Conservation (phyloP, 2,797 vertebrate genomes). For the Halcyon leucocephala region DNA sequence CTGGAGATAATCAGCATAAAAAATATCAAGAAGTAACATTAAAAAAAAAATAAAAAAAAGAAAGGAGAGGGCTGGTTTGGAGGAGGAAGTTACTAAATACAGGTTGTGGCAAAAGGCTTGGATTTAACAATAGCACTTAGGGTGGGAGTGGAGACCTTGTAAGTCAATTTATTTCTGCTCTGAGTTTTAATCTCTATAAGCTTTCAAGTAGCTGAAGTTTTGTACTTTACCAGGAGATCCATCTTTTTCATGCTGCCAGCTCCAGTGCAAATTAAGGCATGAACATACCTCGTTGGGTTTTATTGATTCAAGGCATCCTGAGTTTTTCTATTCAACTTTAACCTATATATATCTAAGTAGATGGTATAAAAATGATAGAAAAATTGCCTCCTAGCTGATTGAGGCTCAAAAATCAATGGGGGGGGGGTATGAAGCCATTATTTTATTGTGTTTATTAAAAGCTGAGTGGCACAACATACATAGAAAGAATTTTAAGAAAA, state of each 20-base stretch:
- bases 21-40: background rate
- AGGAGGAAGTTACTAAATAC: background rate
- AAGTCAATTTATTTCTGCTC: background rate
- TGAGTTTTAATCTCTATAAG: background rate
- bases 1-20: background rate
- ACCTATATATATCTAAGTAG: background rate
- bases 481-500: background rate
- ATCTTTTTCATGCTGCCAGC: background rate
- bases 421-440: no score
- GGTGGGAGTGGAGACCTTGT: background rate
- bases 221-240: fast-evolving
- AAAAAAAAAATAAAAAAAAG: background rate
- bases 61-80: background rate
- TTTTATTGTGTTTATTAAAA: no score
- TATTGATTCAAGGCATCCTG: background rate
- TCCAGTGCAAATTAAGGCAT: background rate
- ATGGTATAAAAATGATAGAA: background rate
- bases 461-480: no score
- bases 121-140: background rate
- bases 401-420: background rate
- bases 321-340: background rate
- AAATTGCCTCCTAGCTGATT: background rate
- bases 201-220: background rate
- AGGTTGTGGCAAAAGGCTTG: background rate
- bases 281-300: background rate